Evolutionary conservation across 2,113 vertebrate species (phyloP).

Genomic region (Acrocephalus arundinaceus): DNA sequence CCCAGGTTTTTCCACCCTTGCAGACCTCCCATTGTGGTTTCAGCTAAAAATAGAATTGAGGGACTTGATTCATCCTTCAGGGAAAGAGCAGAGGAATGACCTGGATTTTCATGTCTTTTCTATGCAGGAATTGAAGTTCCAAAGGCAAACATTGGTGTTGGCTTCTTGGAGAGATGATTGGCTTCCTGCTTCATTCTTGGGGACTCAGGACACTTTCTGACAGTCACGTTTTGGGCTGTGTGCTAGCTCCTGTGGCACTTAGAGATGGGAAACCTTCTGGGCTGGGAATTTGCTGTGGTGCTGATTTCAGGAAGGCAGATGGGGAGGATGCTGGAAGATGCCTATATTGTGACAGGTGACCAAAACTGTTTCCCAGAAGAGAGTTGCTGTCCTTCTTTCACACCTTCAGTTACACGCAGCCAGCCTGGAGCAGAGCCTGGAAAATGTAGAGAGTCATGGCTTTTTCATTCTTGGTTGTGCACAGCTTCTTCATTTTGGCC

Average conservation of each 20-base stretch:
- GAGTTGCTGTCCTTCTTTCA: neutral
- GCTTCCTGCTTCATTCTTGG: neutral
- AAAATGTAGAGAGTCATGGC: neutral
- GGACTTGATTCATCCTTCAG: neutral
- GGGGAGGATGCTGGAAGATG: neutral
- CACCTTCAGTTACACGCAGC: neutral
- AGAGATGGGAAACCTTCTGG: neutral
- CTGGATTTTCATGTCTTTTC: neutral
- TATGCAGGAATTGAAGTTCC: neutral
- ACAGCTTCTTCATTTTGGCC: neutral
- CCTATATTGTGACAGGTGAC: neutral
- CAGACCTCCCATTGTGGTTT: neutral
- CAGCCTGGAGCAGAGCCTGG: neutral
- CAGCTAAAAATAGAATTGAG: constrained; percentile 3
- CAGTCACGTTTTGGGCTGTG: neutral
- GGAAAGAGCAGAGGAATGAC: neutral
- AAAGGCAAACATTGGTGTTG: neutral
- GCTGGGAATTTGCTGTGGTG: neutral
- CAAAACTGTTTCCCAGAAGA: neutral
- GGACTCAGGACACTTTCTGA: neutral
- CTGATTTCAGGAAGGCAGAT: neutral
- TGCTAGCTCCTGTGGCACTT: neutral
- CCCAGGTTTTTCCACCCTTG: neutral
- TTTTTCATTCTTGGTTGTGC: neutral
- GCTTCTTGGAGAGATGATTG: neutral